These are phyloP conservation scores for Falco berigora DNA, from an alignment of 2,797 vertebrate genomes.

Conservation along the genomic window DNA sequence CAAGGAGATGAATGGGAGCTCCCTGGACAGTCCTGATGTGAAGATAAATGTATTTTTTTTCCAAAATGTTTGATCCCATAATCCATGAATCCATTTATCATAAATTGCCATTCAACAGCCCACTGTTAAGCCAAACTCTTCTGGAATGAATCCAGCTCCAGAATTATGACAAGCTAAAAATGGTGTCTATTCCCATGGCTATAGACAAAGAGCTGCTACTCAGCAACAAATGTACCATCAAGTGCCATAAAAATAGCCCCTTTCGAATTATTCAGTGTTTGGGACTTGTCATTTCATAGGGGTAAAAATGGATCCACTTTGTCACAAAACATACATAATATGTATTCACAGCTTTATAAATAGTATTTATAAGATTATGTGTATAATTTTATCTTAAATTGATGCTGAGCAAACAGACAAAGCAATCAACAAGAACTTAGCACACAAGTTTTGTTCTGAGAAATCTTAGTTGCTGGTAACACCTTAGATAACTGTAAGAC, in stretches of 20 bases:
- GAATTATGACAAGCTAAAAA: constrained; percentile 29
- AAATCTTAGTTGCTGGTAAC: neutral
- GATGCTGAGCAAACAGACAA: constrained; percentile 36
- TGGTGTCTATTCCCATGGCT: constrained; percentile 29
- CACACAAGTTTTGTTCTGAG: neutral
- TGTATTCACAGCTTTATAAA: constrained; percentile 32
- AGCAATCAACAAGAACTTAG: constrained; percentile 35
- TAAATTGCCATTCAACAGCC: neutral
- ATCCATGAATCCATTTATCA: neutral
- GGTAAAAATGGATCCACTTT: constrained; percentile 40
- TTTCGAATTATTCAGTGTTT: constrained; percentile 52
- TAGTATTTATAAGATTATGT: constrained; percentile 40
- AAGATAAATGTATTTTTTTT: neutral
- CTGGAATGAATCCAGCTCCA: neutral
- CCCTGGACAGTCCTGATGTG: neutral
- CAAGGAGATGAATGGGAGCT: neutral
- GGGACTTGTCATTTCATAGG: constrained; percentile 17
- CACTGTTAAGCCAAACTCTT: neutral
- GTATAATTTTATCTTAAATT: constrained; percentile 34
- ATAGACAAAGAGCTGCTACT: constrained; percentile 37
- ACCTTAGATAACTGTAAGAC: neutral
- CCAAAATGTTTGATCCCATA: neutral
- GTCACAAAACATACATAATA: constrained; percentile 32
- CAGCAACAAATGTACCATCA: constrained; percentile 23
- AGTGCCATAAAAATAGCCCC: constrained; percentile 51